Evolutionary conservation across 2,113 vertebrate genomes (phyloP), one percentile per base, ranked within the genome.

Genomic region (Propithecus coquereli): DNA sequence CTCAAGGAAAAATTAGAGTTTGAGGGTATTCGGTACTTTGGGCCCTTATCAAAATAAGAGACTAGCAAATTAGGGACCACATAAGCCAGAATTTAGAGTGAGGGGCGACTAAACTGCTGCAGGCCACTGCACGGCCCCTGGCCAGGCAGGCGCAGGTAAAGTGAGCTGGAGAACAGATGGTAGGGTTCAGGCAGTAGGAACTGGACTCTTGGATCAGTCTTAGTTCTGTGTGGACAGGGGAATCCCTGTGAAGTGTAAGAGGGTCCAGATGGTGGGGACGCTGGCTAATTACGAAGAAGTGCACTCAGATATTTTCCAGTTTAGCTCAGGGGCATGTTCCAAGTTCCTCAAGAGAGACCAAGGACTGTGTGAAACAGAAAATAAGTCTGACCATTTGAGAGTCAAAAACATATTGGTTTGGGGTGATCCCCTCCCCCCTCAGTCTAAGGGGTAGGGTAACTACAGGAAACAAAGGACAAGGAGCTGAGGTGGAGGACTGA

Each of bases 131-230:
- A 61, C 32, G 65, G n/a, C 45, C n/a, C 57, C 27, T 10, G 50
- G 66, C 59, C 10, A 22, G 68, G 66, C 63, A 76, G n/a, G 30
- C 61, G 50, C 90, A 94, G 96, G 57, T 79, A 73, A 74, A 63
- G 68, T 25, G 70, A 90, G 45, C 59, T 66, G 4, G 8, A 90
- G 66, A 92, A 85, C 82, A 95, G 85, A 94, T 91, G 73, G 93
- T 10, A 52, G 87, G 45, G n/a, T 83, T 90, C 71, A 65, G 34
- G 45, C 52, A 86, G 57, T 50, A 86, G 61, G 57, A 34, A 32
- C 27, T 30, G 66, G 93, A 25, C 82, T 92, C 82, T 61, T 57
- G 23, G 71, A 61, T 92, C n/a, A 89, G 65, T 30, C 54, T 77
- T 77, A 30, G 54, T 17, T 66, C 59, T 4, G 10, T 40, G 57